phyloP scores from a whole-genome alignment of 1,140 invertebrate genomes.

The Drosophila virilis region DNA sequence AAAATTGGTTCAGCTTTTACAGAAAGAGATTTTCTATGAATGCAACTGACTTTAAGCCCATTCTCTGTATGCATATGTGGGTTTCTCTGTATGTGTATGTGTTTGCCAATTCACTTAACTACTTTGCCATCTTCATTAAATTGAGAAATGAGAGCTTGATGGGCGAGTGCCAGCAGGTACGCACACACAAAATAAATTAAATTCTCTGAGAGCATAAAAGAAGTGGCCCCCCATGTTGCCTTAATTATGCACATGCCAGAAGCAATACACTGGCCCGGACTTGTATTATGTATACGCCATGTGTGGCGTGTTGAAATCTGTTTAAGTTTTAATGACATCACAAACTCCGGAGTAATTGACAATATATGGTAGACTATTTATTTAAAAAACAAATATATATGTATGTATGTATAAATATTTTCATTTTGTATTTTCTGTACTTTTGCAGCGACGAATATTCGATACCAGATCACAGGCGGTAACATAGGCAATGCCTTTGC shows the following conservation, averaged over 20 bases:
- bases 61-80: not conserved
- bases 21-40: too few relatives aligned
- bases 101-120: constrained; percentile 6
- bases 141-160: constrained; percentile 20
- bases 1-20: too few relatives aligned
- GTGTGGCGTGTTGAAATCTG: constrained; percentile 9
- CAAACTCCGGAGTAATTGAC: constrained; percentile 12
- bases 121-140: constrained; percentile 32
- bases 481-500: constrained; percentile 91
- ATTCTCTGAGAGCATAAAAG: constrained; percentile 30
- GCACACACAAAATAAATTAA: constrained; percentile 35
- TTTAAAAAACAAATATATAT: not conserved
- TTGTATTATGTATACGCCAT: constrained; percentile 45
- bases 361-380: not conserved
- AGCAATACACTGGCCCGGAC: not conserved
- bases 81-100: not conserved
- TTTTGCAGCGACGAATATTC: constrained; percentile 89
- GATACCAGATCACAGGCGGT: constrained; percentile 91
- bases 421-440: too few relatives aligned
- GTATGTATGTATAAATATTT: too few relatives aligned
- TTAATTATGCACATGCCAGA: constrained; percentile 39
- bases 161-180: constrained; percentile 9
- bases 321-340: constrained; percentile 32
- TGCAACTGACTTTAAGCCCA: too few relatives aligned
- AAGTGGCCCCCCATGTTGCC: constrained; percentile 21